Evolutionary conservation across 2,888 invertebrate genomes (phyloP), one percentile per base, ranked within the genome.

Genomic region (Polyommatus iphigenia): DNA sequence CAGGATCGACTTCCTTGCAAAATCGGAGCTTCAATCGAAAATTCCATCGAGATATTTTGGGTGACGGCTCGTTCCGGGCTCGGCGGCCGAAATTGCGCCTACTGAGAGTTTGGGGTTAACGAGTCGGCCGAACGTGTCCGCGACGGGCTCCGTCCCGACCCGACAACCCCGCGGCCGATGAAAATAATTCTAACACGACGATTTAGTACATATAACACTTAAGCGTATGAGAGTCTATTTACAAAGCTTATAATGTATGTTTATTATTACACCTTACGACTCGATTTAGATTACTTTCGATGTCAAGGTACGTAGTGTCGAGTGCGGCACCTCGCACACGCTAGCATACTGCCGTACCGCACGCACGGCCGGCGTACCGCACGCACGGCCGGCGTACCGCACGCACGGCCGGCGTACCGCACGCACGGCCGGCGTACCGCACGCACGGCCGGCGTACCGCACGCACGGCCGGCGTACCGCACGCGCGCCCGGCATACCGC

Each of bases 201-300:
- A 67, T 67, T 67, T 75, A 75, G 18, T 75, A 73, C 15, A 73
- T 50, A 54, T 50, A 54, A 75, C 75, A 75, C 29, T 75, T 54
- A 29, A 75, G 75, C 75, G 46, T 75, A 75, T 18, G 50, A 50
- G 73, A 75, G 36, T 75, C 50, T 75, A 75, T 75, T 75, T 75
- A 75, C 75, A 75, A 75, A 75, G 75, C 75, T 29, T 75, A 29
- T 46, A 41, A 54, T 54, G 54, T 75, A 75, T 24, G 15, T 20
- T 54, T 24, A 75, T 75, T 50, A 67, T 32, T 18, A 67, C 18
- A 50, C 73, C 73, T 73, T 73, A 73, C 50, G 50, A 24, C 50
- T 54, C 50, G 18, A 75, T 54, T 20, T 29, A 75, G 29, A 54
- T 50, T 54, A 54, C 18, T 50, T 75, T 75, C 75, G 75, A 75